These are phyloP conservation scores for Gasterosteus nipponicus DNA, from an alignment of 2,113 vertebrate species.

Conservation along the genomic window DNA sequence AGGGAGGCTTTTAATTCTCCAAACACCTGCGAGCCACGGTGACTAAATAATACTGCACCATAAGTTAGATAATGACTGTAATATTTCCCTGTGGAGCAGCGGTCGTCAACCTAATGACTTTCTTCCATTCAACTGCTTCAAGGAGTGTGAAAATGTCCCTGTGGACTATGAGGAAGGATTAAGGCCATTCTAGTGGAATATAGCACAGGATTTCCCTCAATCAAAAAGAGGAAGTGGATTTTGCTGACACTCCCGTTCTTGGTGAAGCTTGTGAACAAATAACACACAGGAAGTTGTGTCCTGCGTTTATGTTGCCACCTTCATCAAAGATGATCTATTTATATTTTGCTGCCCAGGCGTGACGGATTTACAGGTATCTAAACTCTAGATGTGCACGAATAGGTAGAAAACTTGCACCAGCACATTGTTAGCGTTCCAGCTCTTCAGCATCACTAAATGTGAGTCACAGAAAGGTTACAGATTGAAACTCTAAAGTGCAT, in stretches of 20 bases:
- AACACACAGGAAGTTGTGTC: not conserved
- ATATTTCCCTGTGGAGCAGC: conserved; percentile 41
- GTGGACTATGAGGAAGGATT: conserved; percentile 67
- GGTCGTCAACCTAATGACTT: conserved; percentile 52
- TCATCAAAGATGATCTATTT: conserved; percentile 1
- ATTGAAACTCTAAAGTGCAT: no score
- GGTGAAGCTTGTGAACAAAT: conserved; percentile 28
- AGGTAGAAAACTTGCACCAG: conserved; percentile 1
- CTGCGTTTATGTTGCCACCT: conserved; percentile 1
- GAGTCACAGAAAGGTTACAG: conserved; percentile 21
- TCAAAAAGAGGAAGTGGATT: conserved; percentile 56
- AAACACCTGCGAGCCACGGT: not conserved
- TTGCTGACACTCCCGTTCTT: conserved; percentile 27
- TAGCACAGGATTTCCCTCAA: conserved; percentile 40
- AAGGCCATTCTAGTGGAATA: conserved; percentile 56
- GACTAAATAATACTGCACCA: conserved; percentile 29
- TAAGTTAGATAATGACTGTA: conserved; percentile 39
- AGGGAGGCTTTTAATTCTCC: conserved; percentile 25
- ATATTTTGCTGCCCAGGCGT: not conserved
- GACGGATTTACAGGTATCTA: not conserved
- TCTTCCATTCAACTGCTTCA: conserved; percentile 55
- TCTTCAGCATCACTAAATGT: not conserved
- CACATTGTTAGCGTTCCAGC: not conserved
- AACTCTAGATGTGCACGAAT: not conserved
- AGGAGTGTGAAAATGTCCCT: conserved; percentile 40